Base-by-base conservation (phyloP, 1,140 invertebrate genomes). In the Ectropis grisescens region DNA sequence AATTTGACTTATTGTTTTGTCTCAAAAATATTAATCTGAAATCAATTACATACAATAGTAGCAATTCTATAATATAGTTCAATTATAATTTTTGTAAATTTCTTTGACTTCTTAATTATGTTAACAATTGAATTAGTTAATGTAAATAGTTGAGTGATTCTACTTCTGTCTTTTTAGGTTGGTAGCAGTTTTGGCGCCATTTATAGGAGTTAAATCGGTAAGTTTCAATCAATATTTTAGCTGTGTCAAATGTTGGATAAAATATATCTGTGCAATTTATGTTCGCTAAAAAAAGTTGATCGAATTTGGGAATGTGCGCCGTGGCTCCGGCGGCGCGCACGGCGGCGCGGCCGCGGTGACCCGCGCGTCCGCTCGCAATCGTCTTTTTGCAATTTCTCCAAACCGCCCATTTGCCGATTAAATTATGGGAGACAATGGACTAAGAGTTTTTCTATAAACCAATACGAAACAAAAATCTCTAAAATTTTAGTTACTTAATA, bases 361-460 rank as follows among this genome's bases (percentile, higher is more conserved):
- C 60, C 47, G 66, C 57, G 43, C 34, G 64, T 51, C 59, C 39
- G 51, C 60, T 66, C 52, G 42, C 24, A 47, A 49, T 75, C 51
- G 47, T 72, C 47, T 28, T 75, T 80, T 80, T 76, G 62, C 58
- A 67, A 61, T 66, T 70, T 72, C 62, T 56, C 50, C 47, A 59
- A 64, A 64, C 59, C 37, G 44, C 52, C 37, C 56, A 41, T 40
- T 52, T 42, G 13, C n/a, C n/a, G n/a, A n/a, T n/a, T n/a, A n/a
- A n/a, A n/a, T n/a, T n/a, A n/a, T n/a, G n/a, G n/a, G n/a, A n/a
- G n/a, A n/a, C n/a, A n/a, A n/a, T n/a, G n/a, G n/a, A n/a, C n/a
- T n/a, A n/a, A n/a, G n/a, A n/a, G n/a, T n/a, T n/a, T n/a, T n/a
- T n/a, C n/a, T n/a, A n/a, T n/a, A n/a, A n/a, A n/a, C n/a, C n/a